These are phyloP conservation scores for Lipophrys pholis DNA, from an alignment of 2,113 vertebrate genomes.

Conservation along the genomic window DNA sequence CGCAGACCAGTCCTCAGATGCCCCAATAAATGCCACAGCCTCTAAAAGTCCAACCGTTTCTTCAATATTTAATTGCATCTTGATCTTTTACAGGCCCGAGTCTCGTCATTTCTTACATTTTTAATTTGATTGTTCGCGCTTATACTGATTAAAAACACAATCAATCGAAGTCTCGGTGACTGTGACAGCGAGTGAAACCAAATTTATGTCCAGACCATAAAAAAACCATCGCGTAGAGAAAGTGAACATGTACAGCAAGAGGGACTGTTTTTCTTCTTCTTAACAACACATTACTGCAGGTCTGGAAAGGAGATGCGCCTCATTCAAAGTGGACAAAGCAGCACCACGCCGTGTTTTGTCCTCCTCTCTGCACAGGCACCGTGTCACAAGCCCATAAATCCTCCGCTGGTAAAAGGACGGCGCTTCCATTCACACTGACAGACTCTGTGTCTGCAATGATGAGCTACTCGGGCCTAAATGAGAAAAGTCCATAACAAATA, in stretches of 20 bases:
- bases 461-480: constrained; percentile 70
- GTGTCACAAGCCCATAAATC: constrained; percentile 73
- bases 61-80: constrained; percentile 56
- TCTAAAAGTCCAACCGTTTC: constrained; percentile 51
- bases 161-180: background rate
- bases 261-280: background rate
- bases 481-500: constrained; percentile 74
- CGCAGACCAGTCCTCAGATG: constrained; percentile 12
- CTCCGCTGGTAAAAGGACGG: constrained; percentile 32
- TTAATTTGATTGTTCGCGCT: constrained; percentile 39
- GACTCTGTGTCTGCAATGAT: constrained; percentile 56
- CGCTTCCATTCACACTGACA: constrained; percentile 40
- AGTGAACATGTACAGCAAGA: background rate
- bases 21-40: constrained; percentile 46
- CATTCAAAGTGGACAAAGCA: constrained; percentile 8
- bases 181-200: background rate
- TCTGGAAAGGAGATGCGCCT: background rate
- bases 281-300: background rate
- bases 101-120: constrained; percentile 42
- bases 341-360: constrained; percentile 22
- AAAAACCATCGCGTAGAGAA: background rate
- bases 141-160: constrained; percentile 26
- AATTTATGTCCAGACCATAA: background rate
- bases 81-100: constrained; percentile 40
- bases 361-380: constrained; percentile 25